Evolutionary conservation across 2,888 invertebrate genomes (phyloP).

Genomic region (Troides helena): DNA sequence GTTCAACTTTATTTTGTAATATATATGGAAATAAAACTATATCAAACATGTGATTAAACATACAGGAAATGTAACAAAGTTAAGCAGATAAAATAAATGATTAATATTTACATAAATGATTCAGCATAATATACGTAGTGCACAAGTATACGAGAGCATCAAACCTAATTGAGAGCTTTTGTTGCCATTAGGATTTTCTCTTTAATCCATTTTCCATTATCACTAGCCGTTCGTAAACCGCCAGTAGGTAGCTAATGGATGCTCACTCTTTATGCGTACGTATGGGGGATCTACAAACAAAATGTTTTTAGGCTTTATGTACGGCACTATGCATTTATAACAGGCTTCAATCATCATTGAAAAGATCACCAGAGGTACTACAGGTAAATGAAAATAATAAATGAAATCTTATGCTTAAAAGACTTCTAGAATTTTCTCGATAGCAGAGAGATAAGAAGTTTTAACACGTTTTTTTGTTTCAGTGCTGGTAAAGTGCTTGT

Average conservation of each 20-base stretch:
- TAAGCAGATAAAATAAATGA: background rate
- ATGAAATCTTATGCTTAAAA: background rate
- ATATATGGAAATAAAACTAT: too few species aligned
- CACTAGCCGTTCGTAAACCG: constrained; percentile 21
- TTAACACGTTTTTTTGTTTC: too few species aligned
- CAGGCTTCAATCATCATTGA: background rate
- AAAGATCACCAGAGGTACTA: background rate
- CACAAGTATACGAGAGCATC: constrained; percentile 18
- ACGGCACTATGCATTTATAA: background rate
- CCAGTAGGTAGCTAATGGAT: constrained; percentile 14
- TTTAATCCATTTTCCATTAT: constrained; percentile 30
- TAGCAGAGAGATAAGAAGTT: too few species aligned
- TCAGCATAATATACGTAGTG: background rate
- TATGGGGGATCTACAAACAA: background rate
- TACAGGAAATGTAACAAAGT: too few species aligned
- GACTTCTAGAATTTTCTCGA: too few species aligned
- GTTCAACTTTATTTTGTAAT: too few species aligned
- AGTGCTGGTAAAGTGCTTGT: too few species aligned
- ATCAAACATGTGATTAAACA: too few species aligned
- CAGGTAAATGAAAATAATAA: background rate
- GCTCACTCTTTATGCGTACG: constrained; percentile 3
- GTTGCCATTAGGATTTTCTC: constrained; percentile 29
- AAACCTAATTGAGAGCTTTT: constrained; percentile 24
- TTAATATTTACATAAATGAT: background rate
- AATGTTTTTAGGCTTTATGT: background rate